A percentile compares a stretch with the other conserved stretches of the same genome.
Conservation (phyloP, 2,888 invertebrate genomes). For the Chromoteleia sp. region DNA sequence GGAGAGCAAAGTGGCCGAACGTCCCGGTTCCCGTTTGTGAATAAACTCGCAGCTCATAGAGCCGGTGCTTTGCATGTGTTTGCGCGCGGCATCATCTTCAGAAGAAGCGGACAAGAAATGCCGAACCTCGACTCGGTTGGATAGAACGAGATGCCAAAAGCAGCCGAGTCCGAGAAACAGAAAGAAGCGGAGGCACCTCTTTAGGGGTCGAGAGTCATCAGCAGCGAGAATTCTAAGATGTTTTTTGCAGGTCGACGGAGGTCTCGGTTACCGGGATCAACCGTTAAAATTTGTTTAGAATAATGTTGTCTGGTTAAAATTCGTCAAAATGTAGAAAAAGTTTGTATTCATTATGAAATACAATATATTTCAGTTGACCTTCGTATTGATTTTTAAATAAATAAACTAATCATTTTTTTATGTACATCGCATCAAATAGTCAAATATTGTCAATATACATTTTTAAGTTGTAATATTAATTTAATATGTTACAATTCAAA, state of each 20-base stretch:
- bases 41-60: conserved; percentile 47
- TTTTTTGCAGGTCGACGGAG: conserved; percentile 72
- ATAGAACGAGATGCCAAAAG: conserved; percentile 21
- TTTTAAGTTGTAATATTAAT: too few relatives aligned
- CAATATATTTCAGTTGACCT: too few relatives aligned
- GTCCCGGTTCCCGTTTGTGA: conserved; percentile 52
- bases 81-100: conserved; percentile 28
- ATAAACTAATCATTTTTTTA: too few relatives aligned
- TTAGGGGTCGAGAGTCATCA: conserved; percentile 51
- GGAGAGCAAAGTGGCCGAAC: conserved; percentile 51
- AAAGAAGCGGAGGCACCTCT: conserved; percentile 42
- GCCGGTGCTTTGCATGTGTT: conserved; percentile 42
- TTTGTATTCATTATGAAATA: too few relatives aligned
- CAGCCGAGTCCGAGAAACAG: conserved; percentile 42
- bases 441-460: too few relatives aligned
- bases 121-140: background rate
- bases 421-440: too few relatives aligned
- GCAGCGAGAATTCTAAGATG: conserved; percentile 56
- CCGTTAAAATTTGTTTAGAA: conserved; percentile 73
- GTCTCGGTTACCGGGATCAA: conserved; percentile 76
- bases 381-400: too few relatives aligned
- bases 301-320: conserved; percentile 1
- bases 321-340: background rate
- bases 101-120: conserved; percentile 26
- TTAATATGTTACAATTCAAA: too few relatives aligned